phyloP scores from a whole-genome alignment of 2,797 vertebrate species.

The Sebastes ruberrimus region DNA sequence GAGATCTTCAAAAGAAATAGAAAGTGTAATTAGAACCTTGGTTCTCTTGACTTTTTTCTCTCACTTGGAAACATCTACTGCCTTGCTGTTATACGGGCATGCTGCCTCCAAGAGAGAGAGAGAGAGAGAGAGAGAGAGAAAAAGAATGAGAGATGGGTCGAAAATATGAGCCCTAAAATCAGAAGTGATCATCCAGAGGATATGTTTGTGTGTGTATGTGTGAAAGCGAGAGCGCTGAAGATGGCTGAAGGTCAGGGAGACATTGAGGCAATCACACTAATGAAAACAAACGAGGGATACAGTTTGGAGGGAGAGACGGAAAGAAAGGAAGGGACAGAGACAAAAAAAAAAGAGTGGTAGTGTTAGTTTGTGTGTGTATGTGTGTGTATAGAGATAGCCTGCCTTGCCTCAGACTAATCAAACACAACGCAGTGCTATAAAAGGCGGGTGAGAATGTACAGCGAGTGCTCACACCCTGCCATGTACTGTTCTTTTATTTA shows the following conservation, averaged over 20 bases:
- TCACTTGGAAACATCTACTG: conserved; percentile 23
- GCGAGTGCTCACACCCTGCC: conserved; percentile 51
- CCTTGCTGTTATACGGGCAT: neutral
- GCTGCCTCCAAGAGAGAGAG: neutral
- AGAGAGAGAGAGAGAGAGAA: neutral
- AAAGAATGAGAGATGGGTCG: conserved; percentile 32
- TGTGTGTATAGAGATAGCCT: conserved; percentile 31
- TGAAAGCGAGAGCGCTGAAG: conserved; percentile 32
- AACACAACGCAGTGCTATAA: conserved; percentile 66
- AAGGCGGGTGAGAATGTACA: conserved; percentile 66
- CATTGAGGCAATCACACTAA: conserved; percentile 85
- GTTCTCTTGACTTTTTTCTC: neutral
- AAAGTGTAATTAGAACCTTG: conserved; percentile 19
- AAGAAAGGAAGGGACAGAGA: conserved; percentile 38
- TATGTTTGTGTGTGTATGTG: conserved; percentile 26
- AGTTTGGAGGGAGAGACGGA: conserved; percentile 50
- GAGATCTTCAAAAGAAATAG: conserved; percentile 33
- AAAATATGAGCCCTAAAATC: conserved; percentile 67
- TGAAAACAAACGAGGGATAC: conserved; percentile 86
- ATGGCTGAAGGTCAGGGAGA: conserved; percentile 84
- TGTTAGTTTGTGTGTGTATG: neutral
- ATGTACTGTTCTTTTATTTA: conserved; percentile 73
- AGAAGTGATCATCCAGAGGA: conserved; percentile 63
- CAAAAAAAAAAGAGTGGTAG: conserved; percentile 14
- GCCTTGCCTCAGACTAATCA: conserved; percentile 69